Conservation (phyloP, 2,888 invertebrate genomes). For the Petrolisthes manimaculis region DNA sequence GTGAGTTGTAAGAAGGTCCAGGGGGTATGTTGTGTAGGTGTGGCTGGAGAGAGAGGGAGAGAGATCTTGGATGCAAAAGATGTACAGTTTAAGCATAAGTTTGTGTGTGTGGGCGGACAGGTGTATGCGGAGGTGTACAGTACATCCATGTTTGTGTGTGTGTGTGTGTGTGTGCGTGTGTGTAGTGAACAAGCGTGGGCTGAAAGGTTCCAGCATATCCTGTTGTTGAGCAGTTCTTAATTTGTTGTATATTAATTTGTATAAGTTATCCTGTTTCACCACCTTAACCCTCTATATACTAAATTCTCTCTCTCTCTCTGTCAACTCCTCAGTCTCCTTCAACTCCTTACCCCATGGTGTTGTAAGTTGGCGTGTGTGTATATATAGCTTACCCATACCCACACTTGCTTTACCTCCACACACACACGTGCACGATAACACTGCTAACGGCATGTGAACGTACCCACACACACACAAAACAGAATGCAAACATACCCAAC, state of each 20-base stretch:
- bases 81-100: background rate
- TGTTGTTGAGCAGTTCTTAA: no score
- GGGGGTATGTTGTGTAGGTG: background rate
- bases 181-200: no score
- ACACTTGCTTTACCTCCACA: background rate
- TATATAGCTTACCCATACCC: background rate
- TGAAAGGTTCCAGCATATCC: no score
- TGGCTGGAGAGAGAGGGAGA: background rate
- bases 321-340: background rate
- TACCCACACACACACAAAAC: background rate
- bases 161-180: no score
- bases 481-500: background rate
- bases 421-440: background rate
- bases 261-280: background rate
- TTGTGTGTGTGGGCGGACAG: no score
- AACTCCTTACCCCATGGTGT: background rate
- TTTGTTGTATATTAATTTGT: no score
- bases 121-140: no score
- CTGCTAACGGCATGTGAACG: background rate
- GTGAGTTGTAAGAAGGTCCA: background rate
- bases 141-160: no score
- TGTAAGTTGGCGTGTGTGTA: background rate
- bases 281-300: background rate
- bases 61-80: background rate
- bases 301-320: constrained; percentile 5